Evolutionary conservation across 2,797 vertebrate species (phyloP).

Genomic region (Myotis daubentonii): DNA sequence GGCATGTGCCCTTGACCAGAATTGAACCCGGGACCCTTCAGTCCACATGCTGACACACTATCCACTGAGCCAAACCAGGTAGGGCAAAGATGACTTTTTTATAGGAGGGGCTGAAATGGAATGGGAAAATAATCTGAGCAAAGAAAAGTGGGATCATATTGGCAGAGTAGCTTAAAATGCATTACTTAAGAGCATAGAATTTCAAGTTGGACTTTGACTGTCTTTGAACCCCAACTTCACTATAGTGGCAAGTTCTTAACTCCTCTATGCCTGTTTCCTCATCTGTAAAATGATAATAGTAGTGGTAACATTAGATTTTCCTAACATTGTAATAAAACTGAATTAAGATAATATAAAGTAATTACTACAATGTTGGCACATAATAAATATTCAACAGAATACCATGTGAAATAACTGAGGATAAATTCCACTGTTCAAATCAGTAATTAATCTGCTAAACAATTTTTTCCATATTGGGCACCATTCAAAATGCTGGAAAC

Average conservation of each 20-base stretch:
- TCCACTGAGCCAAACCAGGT: no score
- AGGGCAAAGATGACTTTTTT: background rate
- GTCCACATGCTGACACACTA: no score
- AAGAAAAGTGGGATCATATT: background rate
- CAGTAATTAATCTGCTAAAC: conserved; percentile 7
- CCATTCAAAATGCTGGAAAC: conserved; percentile 20
- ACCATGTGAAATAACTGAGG: background rate
- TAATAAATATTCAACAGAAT: conserved; percentile 24
- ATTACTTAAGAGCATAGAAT: background rate
- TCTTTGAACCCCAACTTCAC: background rate
- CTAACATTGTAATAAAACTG: conserved; percentile 10
- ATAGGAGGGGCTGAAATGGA: background rate
- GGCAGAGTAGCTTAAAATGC: background rate
- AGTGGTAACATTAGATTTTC: background rate
- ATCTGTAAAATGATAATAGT: background rate
- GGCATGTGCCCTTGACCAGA: no score
- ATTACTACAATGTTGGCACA: background rate
- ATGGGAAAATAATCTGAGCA: background rate
- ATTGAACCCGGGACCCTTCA: no score
- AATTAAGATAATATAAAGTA: background rate
- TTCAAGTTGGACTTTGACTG: background rate
- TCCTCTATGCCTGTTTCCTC: background rate
- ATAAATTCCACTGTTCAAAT: conserved; percentile 40
- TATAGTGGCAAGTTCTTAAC: background rate
- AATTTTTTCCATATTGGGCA: conserved; percentile 6